Evolutionary conservation across 2,113 vertebrate species (phyloP).

Genomic region (Mystacornis crossleyi): DNA sequence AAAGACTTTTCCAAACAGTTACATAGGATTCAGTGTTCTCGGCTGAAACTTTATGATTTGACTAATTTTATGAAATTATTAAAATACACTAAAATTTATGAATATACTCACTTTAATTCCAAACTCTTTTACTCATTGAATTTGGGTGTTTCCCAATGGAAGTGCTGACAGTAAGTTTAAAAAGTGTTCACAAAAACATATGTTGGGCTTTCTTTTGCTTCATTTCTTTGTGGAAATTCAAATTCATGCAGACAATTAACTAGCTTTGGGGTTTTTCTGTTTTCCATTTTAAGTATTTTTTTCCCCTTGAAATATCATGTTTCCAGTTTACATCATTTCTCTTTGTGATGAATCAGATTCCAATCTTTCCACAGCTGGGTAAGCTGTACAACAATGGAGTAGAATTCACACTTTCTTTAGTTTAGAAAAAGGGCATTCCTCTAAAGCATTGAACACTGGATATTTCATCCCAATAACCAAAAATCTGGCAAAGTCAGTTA

Average conservation of each 20-base stretch:
- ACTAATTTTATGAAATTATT: background rate
- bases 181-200: background rate
- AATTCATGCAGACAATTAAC: background rate
- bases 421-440: background rate
- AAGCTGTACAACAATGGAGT: background rate
- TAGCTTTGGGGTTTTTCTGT: background rate
- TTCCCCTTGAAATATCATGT: background rate
- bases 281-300: background rate
- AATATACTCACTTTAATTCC: background rate
- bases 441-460: background rate
- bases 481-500: background rate
- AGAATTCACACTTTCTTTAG: background rate
- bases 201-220: background rate
- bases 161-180: background rate
- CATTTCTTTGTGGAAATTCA: background rate
- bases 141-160: background rate
- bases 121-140: background rate
- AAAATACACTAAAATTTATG: background rate
- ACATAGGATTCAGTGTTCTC: background rate
- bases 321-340: background rate
- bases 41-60: background rate
- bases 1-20: background rate
- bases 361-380: background rate
- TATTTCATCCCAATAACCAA: background rate
- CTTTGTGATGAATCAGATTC: background rate